Evolutionary conservation across 2,113 vertebrate genomes (phyloP).

Genomic region (Mellivora capensis): DNA sequence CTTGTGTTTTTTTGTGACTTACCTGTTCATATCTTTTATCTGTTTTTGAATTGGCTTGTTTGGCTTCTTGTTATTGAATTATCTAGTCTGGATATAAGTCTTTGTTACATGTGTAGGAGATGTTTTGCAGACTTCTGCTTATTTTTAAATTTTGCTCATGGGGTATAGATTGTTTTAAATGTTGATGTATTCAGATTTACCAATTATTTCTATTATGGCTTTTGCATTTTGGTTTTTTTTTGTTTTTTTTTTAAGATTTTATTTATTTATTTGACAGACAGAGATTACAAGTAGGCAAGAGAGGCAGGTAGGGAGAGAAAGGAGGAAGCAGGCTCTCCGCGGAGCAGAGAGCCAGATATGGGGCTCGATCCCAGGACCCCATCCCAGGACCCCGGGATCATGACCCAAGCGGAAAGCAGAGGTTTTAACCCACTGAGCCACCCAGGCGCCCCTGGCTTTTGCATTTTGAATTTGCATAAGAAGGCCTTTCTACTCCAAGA

Average conservation of each 20-base stretch:
- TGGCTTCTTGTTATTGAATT: conserved; percentile 28
- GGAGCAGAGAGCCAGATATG: too few species aligned
- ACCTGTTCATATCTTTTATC: not conserved
- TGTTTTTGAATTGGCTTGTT: not conserved
- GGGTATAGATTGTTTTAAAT: conserved; percentile 7
- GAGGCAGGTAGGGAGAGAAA: too few species aligned
- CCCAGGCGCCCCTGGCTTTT: too few species aligned
- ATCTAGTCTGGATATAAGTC: conserved; percentile 12
- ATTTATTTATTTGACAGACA: too few species aligned
- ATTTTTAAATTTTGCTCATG: conserved; percentile 20
- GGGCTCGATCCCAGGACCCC: too few species aligned
- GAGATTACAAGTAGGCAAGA: too few species aligned
- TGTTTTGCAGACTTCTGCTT: not conserved
- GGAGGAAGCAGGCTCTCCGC: too few species aligned
- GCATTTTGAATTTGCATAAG: conserved; percentile 33
- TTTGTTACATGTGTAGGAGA: not conserved
- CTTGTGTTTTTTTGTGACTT: conserved; percentile 7
- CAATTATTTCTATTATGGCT: not conserved
- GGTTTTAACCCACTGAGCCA: too few species aligned
- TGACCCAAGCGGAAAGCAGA: too few species aligned
- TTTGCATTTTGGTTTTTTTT: conserved; percentile 49
- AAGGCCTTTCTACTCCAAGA: not conserved
- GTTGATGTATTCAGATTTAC: not conserved
- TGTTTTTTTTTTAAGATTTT: too few species aligned
- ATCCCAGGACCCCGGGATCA: too few species aligned